Conservation (phyloP, 2,888 invertebrate species). For the Sinodicranocentrus sp. region DNA sequence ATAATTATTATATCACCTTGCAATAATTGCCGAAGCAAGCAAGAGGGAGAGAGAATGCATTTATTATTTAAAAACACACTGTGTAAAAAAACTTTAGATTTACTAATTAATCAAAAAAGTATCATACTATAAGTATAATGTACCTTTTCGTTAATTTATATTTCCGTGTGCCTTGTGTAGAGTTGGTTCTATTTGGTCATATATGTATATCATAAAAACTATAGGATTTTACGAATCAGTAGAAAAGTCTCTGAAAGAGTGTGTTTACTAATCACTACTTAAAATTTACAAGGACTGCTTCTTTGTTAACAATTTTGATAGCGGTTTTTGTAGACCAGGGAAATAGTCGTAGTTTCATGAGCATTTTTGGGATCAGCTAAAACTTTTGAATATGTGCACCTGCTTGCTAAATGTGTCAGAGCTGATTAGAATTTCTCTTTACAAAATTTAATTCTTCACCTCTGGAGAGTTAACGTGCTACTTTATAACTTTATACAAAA, state of each 20-base stretch:
- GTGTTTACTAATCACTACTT: no score
- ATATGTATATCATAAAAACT: background rate
- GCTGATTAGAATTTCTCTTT: no score
- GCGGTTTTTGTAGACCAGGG: no score
- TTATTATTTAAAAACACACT: background rate
- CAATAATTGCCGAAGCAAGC: background rate
- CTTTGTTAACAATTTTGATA: background rate
- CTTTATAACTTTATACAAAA: background rate
- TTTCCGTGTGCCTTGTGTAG: constrained; percentile 73
- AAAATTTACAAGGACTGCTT: background rate
- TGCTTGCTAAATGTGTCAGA: no score
- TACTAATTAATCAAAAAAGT: background rate
- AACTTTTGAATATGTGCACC: no score
- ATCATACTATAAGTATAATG: background rate
- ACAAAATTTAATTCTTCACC: no score
- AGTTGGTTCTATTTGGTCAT: constrained; percentile 56
- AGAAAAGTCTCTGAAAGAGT: background rate
- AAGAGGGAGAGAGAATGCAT: constrained; percentile 16
- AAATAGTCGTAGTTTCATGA: no score
- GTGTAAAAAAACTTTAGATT: no score
- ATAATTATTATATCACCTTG: background rate
- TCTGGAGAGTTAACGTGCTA: constrained; percentile 1
- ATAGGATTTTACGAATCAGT: no score
- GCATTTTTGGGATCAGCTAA: constrained; percentile 12
- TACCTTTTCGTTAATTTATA: constrained; percentile 37